Conservation (phyloP, 2,888 invertebrate species). For the Drosophila paucipuncta region DNA sequence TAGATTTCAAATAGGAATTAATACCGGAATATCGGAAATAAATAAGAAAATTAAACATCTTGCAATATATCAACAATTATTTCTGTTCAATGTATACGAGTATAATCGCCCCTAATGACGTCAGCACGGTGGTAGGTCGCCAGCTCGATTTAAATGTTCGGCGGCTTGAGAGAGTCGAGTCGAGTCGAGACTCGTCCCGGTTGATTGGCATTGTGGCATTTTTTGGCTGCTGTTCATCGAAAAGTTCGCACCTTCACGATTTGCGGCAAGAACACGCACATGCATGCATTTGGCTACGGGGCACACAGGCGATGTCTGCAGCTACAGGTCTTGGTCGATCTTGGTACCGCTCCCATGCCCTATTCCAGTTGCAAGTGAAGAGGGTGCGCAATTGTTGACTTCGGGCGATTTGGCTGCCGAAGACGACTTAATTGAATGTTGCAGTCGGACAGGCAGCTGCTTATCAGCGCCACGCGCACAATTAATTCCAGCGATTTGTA, state of each 20-base stretch:
- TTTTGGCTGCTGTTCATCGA: conserved; percentile 53
- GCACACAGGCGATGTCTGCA: neutral
- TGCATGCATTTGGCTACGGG: conserved; percentile 11
- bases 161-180: neutral
- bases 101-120: neutral
- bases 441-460: conserved; percentile 64
- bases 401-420: conserved; percentile 22
- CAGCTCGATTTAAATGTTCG: conserved; percentile 6
- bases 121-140: neutral
- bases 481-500: conserved; percentile 78
- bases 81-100: neutral
- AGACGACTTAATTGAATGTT: conserved; percentile 74
- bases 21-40: neutral
- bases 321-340: neutral
- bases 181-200: conserved; percentile 2
- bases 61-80: neutral
- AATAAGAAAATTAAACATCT: neutral
- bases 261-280: conserved; percentile 36
- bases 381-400: conserved; percentile 33
- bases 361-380: neutral
- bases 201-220: conserved; percentile 58
- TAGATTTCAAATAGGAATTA: neutral
- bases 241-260: conserved; percentile 45
- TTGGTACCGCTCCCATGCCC: neutral
- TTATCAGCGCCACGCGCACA: conserved; percentile 69